Percentiles rank a stretch among this genome's conserved stretches.
Conservation (phyloP, 1,140 invertebrate genomes). For the Maniola jurtina region DNA sequence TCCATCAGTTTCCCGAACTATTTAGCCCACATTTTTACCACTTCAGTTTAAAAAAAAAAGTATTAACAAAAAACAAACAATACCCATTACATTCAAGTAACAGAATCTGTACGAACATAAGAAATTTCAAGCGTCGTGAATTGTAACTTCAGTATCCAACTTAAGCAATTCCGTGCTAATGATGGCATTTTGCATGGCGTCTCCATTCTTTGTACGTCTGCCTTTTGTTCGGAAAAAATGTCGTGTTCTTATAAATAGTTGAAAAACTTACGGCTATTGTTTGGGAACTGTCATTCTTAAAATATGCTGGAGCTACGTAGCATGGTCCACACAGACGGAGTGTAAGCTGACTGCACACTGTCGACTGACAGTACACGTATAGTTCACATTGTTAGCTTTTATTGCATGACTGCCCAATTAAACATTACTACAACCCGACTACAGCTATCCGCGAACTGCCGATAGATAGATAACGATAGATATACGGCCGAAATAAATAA, state of each 20-base stretch:
- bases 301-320: not conserved
- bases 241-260: slow-evolving; percentile 10
- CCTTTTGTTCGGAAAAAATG: slow-evolving; percentile 18
- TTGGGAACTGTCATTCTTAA: slow-evolving; percentile 2
- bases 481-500: too few species aligned
- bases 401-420: too few species aligned
- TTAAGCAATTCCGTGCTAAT: slow-evolving; percentile 34
- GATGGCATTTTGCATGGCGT: slow-evolving; percentile 31
- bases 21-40: too few species aligned
- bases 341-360: too few species aligned
- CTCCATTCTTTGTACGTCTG: slow-evolving; percentile 26
- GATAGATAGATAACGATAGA: too few species aligned
- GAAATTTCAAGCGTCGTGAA: slow-evolving; percentile 30
- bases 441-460: too few species aligned
- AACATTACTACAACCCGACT: too few species aligned
- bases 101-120: slow-evolving; percentile 30
- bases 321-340: too few species aligned
- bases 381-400: too few species aligned
- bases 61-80: not conserved
- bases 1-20: too few species aligned
- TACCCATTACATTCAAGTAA: not conserved
- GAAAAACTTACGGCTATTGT: slow-evolving; percentile 8
- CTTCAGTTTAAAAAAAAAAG: not conserved
- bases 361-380: too few species aligned
- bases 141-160: slow-evolving; percentile 31